phyloP scores from a whole-genome alignment of 1,140 invertebrate species.

The Venustaconcha ellipsiformis region DNA sequence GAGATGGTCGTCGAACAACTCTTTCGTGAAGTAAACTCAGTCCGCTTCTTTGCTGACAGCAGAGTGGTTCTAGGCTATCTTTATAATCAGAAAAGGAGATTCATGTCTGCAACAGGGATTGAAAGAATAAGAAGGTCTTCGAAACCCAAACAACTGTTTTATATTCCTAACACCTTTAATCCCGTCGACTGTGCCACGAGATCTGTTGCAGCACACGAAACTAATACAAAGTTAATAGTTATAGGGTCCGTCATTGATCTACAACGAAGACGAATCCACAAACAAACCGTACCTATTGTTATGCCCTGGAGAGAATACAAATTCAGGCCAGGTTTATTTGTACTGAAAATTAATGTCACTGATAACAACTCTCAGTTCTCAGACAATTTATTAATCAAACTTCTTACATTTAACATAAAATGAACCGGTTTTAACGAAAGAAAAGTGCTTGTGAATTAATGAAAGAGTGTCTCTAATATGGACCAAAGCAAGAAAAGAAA shows the following conservation, averaged over 20 bases:
- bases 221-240: background rate
- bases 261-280: background rate
- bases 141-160: constrained; percentile 5
- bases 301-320: no score
- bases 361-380: no score
- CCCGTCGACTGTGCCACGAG: constrained; percentile 24
- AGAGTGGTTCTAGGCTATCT: constrained; percentile 30
- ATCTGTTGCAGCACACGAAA: background rate
- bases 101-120: constrained; percentile 25
- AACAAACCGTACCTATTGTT: background rate
- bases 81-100: constrained; percentile 15
- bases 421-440: no score
- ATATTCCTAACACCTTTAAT: constrained; percentile 12
- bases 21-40: no score
- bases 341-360: no score
- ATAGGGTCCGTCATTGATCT: constrained; percentile 2
- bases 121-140: background rate
- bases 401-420: no score
- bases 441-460: no score
- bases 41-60: constrained; percentile 28
- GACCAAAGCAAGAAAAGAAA: no score
- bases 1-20: background rate
- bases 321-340: no score
- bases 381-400: no score
- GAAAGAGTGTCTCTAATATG: no score